Evolutionary conservation across 2,888 invertebrate genomes (phyloP), one percentile per base, ranked within the genome.

Genomic region (Macropis europaea): DNA sequence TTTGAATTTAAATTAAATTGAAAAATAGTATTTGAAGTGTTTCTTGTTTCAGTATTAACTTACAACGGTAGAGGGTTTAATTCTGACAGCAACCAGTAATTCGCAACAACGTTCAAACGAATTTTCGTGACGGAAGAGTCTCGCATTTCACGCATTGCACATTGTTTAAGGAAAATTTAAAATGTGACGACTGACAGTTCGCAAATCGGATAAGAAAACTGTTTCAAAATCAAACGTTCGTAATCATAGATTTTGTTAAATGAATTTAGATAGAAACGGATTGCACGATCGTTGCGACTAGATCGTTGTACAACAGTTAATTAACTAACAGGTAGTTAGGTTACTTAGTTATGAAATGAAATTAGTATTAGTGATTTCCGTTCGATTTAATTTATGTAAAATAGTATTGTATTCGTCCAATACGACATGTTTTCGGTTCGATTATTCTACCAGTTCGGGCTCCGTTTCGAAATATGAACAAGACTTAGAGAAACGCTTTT

Each of bases 401-500:
- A n/a, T n/a, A n/a, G n/a, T n/a, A n/a, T n/a, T n/a, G n/a, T n/a
- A n/a, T n/a, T n/a, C n/a, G 42, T 24, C 42, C 11, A 7, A 19
- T 42, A 45, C 7, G 5, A 11, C 19, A 26, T 28, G 53, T 24
- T 34, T 36, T 26, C 13, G n/a, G 42, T 60, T 13, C 11, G 22
- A 28, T 42, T 34, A n/a, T 50, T 59, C 5, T 2, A 34, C 6
- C 15, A 22, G 32, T 40, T 57, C 57, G 11, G 22, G n/a, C 30
- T 32, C 42, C 47, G 3, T 17, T 40, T 40, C 9, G n/a, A 50
- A 60, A 9, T 50, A 50, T 50, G 34, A 60, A 22, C 28, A 34
- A 60, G 60, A 34, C 48, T 43, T 50, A 42, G 32, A 34, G 26
- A 28, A 50, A 64, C 64, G 22, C 9, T 59, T 59, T 22, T 28